A percentile compares a stretch with the other conserved stretches of the same genome.
Evolutionary conservation across 2,797 vertebrate genomes (phyloP).

Genomic region (Setipinna tenuifilis): DNA sequence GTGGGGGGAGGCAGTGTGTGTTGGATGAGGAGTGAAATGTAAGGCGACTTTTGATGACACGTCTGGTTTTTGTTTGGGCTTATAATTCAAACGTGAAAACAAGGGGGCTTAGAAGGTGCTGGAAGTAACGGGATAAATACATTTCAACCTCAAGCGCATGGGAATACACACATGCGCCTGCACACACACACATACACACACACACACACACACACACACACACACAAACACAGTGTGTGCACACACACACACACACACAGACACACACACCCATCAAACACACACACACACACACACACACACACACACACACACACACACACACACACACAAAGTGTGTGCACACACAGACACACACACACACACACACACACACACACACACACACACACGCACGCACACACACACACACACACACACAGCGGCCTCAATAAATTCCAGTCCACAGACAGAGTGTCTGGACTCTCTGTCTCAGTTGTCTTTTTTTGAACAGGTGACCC

Average conservation of each 20-base stretch:
- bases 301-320: not conserved
- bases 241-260: no score
- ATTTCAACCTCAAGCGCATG: not conserved
- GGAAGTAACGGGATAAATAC: not conserved
- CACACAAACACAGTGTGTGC: no score
- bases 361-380: constrained; percentile 3
- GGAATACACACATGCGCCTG: no score
- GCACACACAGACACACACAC: not conserved
- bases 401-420: not conserved
- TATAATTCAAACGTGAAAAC: constrained; percentile 49
- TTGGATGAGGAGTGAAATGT: constrained; percentile 53
- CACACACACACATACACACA: not conserved
- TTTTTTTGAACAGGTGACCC: constrained; percentile 6
- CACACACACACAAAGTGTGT: no score
- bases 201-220: not conserved
- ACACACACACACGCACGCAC: not conserved
- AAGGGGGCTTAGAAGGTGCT: constrained; percentile 55
- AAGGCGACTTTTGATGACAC: constrained; percentile 70
- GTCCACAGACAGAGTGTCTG: constrained; percentile 23
- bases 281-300: not conserved
- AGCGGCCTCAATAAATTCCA: not conserved
- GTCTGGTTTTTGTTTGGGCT: constrained; percentile 65
- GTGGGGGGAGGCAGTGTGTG: not conserved
- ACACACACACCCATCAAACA: no score
- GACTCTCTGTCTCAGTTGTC: constrained; percentile 8